phyloP scores from a whole-genome alignment of 2,113 vertebrate species.

The Mionectes macconnelli region DNA sequence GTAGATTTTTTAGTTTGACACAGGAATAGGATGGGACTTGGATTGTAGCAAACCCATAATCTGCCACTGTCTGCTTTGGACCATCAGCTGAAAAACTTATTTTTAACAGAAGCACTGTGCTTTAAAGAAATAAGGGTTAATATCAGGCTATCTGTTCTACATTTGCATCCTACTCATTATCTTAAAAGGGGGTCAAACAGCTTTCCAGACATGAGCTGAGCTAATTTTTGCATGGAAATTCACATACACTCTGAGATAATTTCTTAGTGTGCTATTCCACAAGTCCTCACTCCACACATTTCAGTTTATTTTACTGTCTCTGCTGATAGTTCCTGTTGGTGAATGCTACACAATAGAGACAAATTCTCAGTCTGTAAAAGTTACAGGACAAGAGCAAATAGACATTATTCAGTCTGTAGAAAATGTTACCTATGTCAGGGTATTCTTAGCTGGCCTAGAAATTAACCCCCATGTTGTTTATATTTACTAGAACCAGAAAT shows the following conservation, averaged over 20 bases:
- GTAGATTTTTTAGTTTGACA: not conserved
- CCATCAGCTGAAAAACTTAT: not conserved
- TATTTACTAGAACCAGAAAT: constrained; percentile 6
- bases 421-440: not conserved
- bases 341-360: not conserved
- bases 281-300: not conserved
- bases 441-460: not conserved
- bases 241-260: not conserved
- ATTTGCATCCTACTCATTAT: not conserved
- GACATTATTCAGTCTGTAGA: not conserved
- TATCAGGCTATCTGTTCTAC: not conserved
- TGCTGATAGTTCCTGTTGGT: not conserved
- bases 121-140: not conserved
- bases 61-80: not conserved
- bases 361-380: not conserved
- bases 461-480: not conserved
- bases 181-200: not conserved
- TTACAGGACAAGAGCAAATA: not conserved
- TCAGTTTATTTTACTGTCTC: not conserved
- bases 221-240: not conserved
- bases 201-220: not conserved
- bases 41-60: not conserved
- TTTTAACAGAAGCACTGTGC: not conserved
- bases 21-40: not conserved
- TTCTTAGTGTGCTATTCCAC: not conserved